A percentile compares a stretch with the other conserved stretches of the same genome.
phyloP scores from a whole-genome alignment of 2,888 invertebrate species.

The Ceramica pisi region DNA sequence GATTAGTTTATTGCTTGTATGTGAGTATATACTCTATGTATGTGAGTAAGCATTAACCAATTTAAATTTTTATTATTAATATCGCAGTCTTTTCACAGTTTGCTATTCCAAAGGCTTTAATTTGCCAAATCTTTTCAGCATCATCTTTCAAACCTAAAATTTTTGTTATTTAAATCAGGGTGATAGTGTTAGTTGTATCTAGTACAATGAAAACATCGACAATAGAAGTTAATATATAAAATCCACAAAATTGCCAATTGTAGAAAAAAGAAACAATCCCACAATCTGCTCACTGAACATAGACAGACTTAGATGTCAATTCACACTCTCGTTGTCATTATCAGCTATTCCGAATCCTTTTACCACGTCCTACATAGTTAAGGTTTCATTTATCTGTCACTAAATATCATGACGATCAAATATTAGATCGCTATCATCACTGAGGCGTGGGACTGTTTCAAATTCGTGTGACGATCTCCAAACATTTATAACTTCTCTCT shows the following conservation, averaged over 20 bases:
- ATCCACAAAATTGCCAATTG: too few species aligned
- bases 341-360: slow-evolving; percentile 36
- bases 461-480: slow-evolving; percentile 80
- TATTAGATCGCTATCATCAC: slow-evolving; percentile 56
- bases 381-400: slow-evolving; percentile 41
- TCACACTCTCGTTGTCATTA: slow-evolving; percentile 16
- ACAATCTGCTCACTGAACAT: background rate
- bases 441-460: slow-evolving; percentile 79
- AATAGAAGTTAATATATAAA: background rate
- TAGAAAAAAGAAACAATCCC: background rate
- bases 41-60: background rate
- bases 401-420: slow-evolving; percentile 27
- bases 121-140: background rate
- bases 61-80: background rate
- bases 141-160: background rate
- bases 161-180: background rate
- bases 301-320: background rate
- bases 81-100: background rate
- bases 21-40: too few species aligned
- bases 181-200: too few species aligned
- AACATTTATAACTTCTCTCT: slow-evolving; percentile 81
- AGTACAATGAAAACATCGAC: background rate
- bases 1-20: slow-evolving; percentile 17
- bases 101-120: background rate
- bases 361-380: slow-evolving; percentile 27